Conservation (phyloP, 2,113 vertebrate genomes). For the Anguilla rostrata region DNA sequence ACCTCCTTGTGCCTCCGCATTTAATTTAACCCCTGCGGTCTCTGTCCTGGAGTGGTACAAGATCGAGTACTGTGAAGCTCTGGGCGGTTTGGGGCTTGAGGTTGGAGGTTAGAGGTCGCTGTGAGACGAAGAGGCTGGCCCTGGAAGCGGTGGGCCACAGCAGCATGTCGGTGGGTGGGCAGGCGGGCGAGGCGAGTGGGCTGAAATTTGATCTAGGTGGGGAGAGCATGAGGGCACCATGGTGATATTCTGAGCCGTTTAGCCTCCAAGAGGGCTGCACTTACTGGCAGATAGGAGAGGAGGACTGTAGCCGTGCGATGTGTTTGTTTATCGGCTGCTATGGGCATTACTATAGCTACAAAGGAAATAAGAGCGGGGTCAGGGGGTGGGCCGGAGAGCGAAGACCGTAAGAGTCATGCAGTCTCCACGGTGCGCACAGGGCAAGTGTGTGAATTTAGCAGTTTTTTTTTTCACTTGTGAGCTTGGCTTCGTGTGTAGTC, state of each 20-base stretch:
- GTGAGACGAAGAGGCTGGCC: not conserved
- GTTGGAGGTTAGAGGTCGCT: not conserved
- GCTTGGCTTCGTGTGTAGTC: not conserved
- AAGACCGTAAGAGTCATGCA: not conserved
- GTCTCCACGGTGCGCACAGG: not conserved
- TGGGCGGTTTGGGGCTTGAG: not conserved
- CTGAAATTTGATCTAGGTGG: slow-evolving; percentile 57
- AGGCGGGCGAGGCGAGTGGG: not conserved
- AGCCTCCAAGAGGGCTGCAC: not conserved
- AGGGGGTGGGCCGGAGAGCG: not conserved
- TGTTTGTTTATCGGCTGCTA: slow-evolving; percentile 4
- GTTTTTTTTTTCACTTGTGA: not conserved
- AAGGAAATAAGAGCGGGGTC: not conserved
- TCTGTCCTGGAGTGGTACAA: not conserved
- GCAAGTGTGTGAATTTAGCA: not conserved
- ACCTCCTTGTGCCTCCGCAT: not conserved
- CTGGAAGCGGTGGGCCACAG: not conserved
- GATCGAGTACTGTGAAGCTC: not conserved
- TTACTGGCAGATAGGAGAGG: not conserved
- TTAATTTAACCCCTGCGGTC: not conserved
- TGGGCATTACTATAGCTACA: not conserved
- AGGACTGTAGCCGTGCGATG: not conserved
- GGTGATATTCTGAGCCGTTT: not conserved
- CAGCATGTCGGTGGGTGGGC: not conserved
- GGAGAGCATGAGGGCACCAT: slow-evolving; percentile 53